These are phyloP conservation scores for Metridium senile DNA, from an alignment of 92 coral and sea anemone genomes.

Conservation along the genomic window DNA sequence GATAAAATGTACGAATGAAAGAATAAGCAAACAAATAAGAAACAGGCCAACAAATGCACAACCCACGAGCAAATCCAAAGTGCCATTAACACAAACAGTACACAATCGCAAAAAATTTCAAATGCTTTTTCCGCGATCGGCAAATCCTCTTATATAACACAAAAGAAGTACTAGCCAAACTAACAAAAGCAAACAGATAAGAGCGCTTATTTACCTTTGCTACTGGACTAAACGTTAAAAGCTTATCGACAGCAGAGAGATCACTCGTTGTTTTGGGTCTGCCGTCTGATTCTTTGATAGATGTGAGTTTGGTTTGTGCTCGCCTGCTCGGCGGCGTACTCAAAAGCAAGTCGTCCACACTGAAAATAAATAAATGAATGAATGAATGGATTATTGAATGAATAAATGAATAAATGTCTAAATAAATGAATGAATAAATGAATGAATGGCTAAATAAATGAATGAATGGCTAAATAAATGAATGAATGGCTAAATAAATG, in stretches of 20 bases:
- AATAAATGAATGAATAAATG: not conserved
- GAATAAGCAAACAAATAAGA: no score
- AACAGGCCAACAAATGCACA: no score
- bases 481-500: not conserved
- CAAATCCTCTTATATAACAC: not conserved
- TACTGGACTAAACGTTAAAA: conserved; percentile 72
- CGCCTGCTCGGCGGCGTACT: conserved; percentile 74
- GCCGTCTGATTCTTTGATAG: conserved; percentile 28
- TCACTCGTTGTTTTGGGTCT: conserved; percentile 23
- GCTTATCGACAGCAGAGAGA: conserved; percentile 68
- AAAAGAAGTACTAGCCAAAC: not conserved
- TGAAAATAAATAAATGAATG: conserved; percentile 22
- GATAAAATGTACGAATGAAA: no score
- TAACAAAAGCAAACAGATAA: not conserved
- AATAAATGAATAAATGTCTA: not conserved
- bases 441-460: not conserved
- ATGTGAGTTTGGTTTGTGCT: conserved; percentile 10
- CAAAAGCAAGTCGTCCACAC: conserved; percentile 83
- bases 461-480: not conserved
- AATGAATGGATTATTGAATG: not conserved
- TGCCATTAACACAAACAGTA: no score
- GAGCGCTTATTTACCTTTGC: conserved; percentile 30
- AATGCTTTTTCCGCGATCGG: no score
- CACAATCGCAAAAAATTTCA: no score
- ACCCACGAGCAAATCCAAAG: no score